Percentiles rank a stretch among this genome's conserved stretches.
These are phyloP conservation scores for Aleiodes testaceus DNA, from an alignment of 2,888 invertebrate species.

Conservation along the genomic window DNA sequence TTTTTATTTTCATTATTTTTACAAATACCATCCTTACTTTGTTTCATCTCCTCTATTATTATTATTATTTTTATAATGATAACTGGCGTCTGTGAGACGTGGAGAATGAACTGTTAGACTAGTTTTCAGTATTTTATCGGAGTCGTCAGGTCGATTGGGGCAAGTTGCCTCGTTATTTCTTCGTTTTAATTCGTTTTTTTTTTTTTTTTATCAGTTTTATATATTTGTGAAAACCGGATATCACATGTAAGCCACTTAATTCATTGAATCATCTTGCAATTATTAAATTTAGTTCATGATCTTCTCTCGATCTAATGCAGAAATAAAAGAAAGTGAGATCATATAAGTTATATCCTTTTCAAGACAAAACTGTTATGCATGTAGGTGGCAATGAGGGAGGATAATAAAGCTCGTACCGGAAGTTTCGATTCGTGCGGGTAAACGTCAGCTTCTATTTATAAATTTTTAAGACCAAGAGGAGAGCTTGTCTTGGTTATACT, in stretches of 20 bases:
- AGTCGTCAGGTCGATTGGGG: slow-evolving; percentile 17
- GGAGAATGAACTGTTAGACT: slow-evolving; percentile 3
- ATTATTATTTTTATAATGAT: slow-evolving; percentile 6
- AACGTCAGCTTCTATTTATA: slow-evolving; percentile 34
- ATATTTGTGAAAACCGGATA: slow-evolving; percentile 29
- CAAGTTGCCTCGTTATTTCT: slow-evolving; percentile 9
- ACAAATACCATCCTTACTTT: too few species aligned
- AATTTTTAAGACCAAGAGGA: slow-evolving; percentile 19
- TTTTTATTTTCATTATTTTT: slow-evolving; percentile 23
- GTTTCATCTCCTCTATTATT: slow-evolving; percentile 14
- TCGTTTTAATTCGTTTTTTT: too few species aligned
- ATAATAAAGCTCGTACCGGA: slow-evolving; percentile 29
- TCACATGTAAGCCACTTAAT: neutral
- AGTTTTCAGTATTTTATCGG: slow-evolving; percentile 13
- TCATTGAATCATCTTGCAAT: neutral
- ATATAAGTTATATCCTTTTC: slow-evolving; percentile 21
- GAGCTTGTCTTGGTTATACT: slow-evolving; percentile 15
- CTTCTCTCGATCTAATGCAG: neutral
- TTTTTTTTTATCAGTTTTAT: slow-evolving; percentile 23
- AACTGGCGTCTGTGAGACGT: slow-evolving; percentile 27
- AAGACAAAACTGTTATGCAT: slow-evolving; percentile 21
- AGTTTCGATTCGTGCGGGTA: slow-evolving; percentile 30
- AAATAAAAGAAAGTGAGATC: slow-evolving; percentile 5
- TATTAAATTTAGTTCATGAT: neutral
- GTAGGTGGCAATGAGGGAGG: slow-evolving; percentile 23